Percentiles rank a stretch among this genome's conserved stretches.
Evolutionary conservation across 30 jellyfish, hydroid and myxozoan genomes (phyloP).

Genomic region (Haliclystus octoradiatus): DNA sequence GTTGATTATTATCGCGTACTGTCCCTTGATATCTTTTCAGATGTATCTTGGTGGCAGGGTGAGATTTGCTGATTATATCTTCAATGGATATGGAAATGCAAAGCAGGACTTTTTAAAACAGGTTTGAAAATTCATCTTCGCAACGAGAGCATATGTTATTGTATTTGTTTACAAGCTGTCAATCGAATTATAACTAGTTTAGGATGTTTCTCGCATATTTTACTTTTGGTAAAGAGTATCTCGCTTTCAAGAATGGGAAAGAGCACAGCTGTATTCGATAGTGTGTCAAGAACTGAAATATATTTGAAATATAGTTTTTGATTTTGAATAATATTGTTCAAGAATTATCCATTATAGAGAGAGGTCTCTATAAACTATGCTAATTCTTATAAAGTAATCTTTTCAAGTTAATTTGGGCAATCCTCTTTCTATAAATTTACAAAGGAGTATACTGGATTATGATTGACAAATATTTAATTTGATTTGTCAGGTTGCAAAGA

Average conservation of each 20-base stretch:
- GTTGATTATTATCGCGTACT: neutral
- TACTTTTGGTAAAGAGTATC: neutral
- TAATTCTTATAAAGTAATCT: too few relatives aligned
- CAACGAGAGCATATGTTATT: neutral
- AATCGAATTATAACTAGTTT: neutral
- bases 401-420: too few relatives aligned
- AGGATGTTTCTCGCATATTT: neutral
- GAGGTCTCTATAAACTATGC: too few relatives aligned
- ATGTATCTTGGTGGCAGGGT: constrained; percentile 62
- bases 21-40: constrained; percentile 17
- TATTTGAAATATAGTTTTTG: too few relatives aligned
- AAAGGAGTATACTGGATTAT: neutral
- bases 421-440: too few relatives aligned
- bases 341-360: too few relatives aligned
- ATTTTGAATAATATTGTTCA: too few relatives aligned
- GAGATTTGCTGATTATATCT: constrained; percentile 58
- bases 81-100: constrained; percentile 84
- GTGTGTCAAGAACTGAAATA: too few relatives aligned
- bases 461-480: neutral
- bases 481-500: constrained; percentile 34
- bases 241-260: too few relatives aligned
- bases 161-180: neutral
- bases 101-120: constrained; percentile 56
- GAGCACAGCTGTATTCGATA: too few relatives aligned
- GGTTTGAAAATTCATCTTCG: constrained; percentile 8